phyloP scores from a whole-genome alignment of 2,888 invertebrate genomes.

The Caenorhabditis macrosperma region DNA sequence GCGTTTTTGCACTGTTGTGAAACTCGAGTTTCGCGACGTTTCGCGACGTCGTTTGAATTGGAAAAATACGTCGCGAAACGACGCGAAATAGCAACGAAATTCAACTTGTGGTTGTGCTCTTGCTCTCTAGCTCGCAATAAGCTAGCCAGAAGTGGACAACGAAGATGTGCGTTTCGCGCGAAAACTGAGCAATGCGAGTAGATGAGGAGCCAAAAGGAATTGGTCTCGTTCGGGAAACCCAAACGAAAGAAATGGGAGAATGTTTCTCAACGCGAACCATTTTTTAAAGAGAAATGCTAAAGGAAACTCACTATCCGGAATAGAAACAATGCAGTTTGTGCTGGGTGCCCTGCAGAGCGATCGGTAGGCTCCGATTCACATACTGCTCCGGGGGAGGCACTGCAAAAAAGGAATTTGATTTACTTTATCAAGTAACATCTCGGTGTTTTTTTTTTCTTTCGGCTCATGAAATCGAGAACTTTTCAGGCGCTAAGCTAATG shows the following conservation, averaged over 20 bases:
- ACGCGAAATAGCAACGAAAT: too few relatives aligned
- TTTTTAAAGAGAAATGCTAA: conserved; percentile 4
- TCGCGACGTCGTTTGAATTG: too few relatives aligned
- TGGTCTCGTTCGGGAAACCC: conserved; percentile 36
- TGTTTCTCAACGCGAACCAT: neutral
- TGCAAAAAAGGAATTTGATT: conserved; percentile 38
- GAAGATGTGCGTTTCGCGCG: conserved; percentile 10
- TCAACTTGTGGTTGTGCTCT: too few relatives aligned
- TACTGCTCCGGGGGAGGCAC: conserved; percentile 74
- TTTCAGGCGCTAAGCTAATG: too few relatives aligned
- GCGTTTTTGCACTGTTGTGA: too few relatives aligned
- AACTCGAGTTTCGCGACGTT: too few relatives aligned
- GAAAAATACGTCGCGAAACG: too few relatives aligned
- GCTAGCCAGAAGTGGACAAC: conserved; percentile 38
- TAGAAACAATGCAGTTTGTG: conserved; percentile 82
- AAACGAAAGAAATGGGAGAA: neutral
- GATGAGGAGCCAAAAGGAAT: conserved; percentile 36
- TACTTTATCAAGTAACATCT: neutral
- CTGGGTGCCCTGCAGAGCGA: conserved; percentile 78
- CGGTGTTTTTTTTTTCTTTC: neutral
- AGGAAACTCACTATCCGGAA: conserved; percentile 82
- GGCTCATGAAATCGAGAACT: too few relatives aligned
- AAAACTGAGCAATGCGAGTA: conserved; percentile 21
- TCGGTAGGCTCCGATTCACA: conserved; percentile 79
- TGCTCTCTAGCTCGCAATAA: conserved; percentile 46